Base-by-base conservation (phyloP, 2,888 invertebrate species). In the Pharmacophagus antenor region DNA sequence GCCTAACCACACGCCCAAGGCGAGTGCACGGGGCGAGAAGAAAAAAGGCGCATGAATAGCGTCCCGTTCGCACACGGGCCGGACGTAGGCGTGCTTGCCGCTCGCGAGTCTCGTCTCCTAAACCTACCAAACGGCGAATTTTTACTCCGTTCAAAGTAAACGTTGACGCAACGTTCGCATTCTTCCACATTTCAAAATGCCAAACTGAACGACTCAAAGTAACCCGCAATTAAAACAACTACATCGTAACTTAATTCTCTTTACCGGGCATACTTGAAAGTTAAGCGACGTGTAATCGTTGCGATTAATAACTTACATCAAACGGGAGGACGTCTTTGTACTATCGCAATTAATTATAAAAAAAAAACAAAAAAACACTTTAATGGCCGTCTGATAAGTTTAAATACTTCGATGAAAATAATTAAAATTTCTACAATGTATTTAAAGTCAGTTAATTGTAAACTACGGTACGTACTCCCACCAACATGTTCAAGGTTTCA, bases 401-500 rank as follows among this genome's bases (percentile, higher is more conserved):
- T 44, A 55, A 55, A 50, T 18, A 41, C 51, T 23, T 52, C 22
- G 18, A 52, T 17, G 56, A 48, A 52, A 53, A 47, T 56, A 61
- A 56, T 61, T 61, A 56, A 56, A 56, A 56, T 52, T 48, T 25
- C 25, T 49, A 48, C 52, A 42, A 21, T 56, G 31, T 53, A 52
- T 53, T 48, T 48, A 42, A 42, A 48, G 56, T 48, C 18, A 51
- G 56, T 52, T 56, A 56, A 61, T 48, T 51, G 31, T 56, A 41
- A 60, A 50, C 47, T 49, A 42, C 55, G 48, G 27, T 56, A 56
- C 12, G 42, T 22, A 20, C 5, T 27, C 42, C 22, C 52, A 56
- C 41, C 23, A 37, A 56, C 60, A 51, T 56, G 61, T 51, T 47
- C 52, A 61, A 61, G 37, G 60, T 57, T 49, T 53, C 47, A 56